Conservation (phyloP, 2,113 vertebrate species). For the Galemys pyrenaicus region DNA sequence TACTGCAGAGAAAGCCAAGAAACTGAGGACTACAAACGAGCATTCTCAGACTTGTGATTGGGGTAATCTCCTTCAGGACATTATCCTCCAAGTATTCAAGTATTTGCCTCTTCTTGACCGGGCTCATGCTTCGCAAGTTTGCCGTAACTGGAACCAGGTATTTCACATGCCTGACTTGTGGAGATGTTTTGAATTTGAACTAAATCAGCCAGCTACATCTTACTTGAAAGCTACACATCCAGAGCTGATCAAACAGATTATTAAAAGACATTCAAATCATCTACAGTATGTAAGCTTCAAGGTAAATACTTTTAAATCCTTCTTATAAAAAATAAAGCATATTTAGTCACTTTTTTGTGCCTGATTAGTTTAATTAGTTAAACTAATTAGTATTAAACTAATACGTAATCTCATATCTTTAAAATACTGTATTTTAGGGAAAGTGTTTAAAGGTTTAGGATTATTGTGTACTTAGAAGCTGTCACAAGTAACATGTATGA, state of each 20-base stretch:
- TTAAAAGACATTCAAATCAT: conserved; percentile 97
- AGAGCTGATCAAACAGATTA: conserved; percentile 98
- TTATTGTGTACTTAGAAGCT: background rate
- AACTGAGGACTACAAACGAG: conserved; percentile 81
- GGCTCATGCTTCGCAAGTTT: conserved; percentile 95
- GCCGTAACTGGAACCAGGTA: conserved; percentile 95
- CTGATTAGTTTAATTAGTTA: too few species aligned
- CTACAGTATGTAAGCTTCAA: conserved; percentile 99
- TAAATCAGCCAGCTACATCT: conserved; percentile 96
- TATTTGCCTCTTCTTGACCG: conserved; percentile 95
- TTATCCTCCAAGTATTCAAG: conserved; percentile 95
- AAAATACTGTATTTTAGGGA: conserved; percentile 35
- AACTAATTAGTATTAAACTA: background rate
- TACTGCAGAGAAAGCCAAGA: conserved; percentile 86
- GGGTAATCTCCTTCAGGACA: conserved; percentile 93
- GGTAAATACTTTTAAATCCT: conserved; percentile 85
- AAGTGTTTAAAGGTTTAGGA: conserved; percentile 34
- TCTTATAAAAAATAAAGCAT: conserved; percentile 23
- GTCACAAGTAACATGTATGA: conserved; percentile 8
- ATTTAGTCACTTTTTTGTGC: conserved; percentile 27
- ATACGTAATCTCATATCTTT: background rate
- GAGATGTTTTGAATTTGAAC: conserved; percentile 98
- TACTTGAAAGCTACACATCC: conserved; percentile 97
- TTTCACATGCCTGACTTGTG: conserved; percentile 99
- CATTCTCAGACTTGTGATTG: conserved; percentile 84